Conservation (phyloP, 2,888 invertebrate species). For the Myopa tessellatipennis region DNA sequence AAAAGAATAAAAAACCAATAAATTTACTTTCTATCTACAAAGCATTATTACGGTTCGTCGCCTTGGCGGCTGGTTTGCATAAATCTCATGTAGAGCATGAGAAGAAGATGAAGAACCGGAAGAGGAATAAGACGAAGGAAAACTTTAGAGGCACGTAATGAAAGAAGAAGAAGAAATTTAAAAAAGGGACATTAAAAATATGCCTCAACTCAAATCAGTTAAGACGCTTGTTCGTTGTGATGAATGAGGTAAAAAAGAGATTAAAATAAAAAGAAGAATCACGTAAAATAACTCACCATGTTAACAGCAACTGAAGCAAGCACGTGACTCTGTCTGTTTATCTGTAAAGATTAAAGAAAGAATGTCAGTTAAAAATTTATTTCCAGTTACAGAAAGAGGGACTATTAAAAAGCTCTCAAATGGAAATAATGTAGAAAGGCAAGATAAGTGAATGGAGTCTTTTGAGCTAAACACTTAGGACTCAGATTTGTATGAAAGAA, state of each 20-base stretch:
- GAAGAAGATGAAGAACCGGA: background rate
- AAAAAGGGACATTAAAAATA: background rate
- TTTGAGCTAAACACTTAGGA: conserved; percentile 1
- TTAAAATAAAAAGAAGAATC: background rate
- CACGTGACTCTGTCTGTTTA: conserved; percentile 14
- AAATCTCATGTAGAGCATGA: conserved; percentile 26
- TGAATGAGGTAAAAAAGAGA: background rate
- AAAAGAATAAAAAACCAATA: conserved; percentile 17
- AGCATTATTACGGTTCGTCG: background rate
- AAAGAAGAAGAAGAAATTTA: background rate
- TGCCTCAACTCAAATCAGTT: no score
- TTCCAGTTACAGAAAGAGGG: background rate
- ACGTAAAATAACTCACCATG: conserved; percentile 22
- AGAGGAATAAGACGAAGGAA: background rate
- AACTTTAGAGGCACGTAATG: background rate
- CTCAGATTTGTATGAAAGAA: background rate
- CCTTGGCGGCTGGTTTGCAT: conserved; percentile 12
- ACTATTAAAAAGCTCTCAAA: background rate
- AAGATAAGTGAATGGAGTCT: background rate
- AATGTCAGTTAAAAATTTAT: conserved; percentile 11
- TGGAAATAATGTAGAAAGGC: background rate
- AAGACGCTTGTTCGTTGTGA: no score
- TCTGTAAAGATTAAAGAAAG: conserved; percentile 16
- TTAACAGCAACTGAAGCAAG: conserved; percentile 15
- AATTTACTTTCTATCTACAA: conserved; percentile 24